Percentiles rank a stretch among this genome's conserved stretches.
Evolutionary conservation across 2,113 vertebrate species (phyloP).

Genomic region (Pandion haliaetus): DNA sequence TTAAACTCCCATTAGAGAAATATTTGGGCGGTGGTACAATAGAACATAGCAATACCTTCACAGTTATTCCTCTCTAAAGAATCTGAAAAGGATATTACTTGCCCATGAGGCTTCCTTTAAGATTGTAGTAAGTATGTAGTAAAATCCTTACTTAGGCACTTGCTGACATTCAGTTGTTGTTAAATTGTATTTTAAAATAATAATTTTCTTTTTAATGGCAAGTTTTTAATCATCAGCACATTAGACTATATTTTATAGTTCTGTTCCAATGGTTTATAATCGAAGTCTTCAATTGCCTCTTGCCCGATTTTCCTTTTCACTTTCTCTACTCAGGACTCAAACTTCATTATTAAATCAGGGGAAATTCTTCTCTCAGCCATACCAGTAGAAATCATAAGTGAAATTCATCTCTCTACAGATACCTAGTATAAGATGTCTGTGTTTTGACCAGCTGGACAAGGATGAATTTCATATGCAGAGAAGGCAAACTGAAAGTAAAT

Average conservation of each 20-base stretch:
- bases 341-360: neutral
- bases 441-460: neutral
- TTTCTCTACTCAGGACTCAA: neutral
- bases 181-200: neutral
- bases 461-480: neutral
- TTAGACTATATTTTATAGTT: neutral
- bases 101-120: conserved; percentile 3
- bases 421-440: neutral
- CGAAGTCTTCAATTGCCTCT: neutral
- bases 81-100: conserved; percentile 23
- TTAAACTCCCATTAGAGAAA: neutral
- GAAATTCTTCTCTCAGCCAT: neutral
- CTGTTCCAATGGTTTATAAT: neutral
- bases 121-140: neutral
- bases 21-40: neutral
- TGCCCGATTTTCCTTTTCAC: neutral
- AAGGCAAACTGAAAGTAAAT: neutral
- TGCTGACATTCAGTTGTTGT: neutral
- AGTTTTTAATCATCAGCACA: neutral
- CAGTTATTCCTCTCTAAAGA: neutral
- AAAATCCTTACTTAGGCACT: neutral
- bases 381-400: neutral
- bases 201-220: neutral
- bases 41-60: neutral
- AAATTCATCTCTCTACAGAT: neutral